Base-by-base conservation (phyloP, 2,888 invertebrate species). In the Scaptodrosophila latifasciaeformis region DNA sequence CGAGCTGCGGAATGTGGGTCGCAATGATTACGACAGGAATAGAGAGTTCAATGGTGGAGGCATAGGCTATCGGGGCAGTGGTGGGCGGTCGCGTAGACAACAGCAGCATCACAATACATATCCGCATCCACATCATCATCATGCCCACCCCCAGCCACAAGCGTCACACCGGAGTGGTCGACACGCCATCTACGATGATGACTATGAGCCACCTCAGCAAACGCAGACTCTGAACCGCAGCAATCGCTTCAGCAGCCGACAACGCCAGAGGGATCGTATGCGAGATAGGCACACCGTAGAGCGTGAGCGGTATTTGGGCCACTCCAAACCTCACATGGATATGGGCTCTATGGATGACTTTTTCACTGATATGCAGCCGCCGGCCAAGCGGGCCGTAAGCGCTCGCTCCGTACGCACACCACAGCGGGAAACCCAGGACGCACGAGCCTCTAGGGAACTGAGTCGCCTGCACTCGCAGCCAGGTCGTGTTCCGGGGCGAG, bases 1-100 rank as follows among this genome's bases (percentile, higher is more conserved):
- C 0, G 93, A 94, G 67, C 89, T 91, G 2, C 74, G 85, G n/a
- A 71, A 58, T 1, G 57, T 59, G 17, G 77, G 79, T 1, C 62
- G 63, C 4, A 49, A 70, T 2, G 71, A 66, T 13, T 70, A 79
- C 21, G 77, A 76, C 4, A 83, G 59, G 82, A 87, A 50, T 45
- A n/a, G n/a, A n/a, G n/a, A n/a, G n/a, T n/a, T n/a, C n/a, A n/a
- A n/a, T n/a, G n/a, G n/a, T n/a, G n/a, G n/a, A n/a, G 82, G 30
- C 15, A 59, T 63, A 9, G 59, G 54, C n/a, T 40, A 67, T 54
- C 63, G 70, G 0, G 53, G 70, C 15, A 67, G 64, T 30, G 67
- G 75, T 2, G 64, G 70, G 39, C 65, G 72, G 2, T 37, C 40
- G 46, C 54, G 49, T 31, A 59, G 70, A 3, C 57, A 62, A 12